Percentiles rank a stretch among this genome's conserved stretches.
phyloP scores from a whole-genome alignment of 1,140 invertebrate species.

The Aethina tumida region DNA sequence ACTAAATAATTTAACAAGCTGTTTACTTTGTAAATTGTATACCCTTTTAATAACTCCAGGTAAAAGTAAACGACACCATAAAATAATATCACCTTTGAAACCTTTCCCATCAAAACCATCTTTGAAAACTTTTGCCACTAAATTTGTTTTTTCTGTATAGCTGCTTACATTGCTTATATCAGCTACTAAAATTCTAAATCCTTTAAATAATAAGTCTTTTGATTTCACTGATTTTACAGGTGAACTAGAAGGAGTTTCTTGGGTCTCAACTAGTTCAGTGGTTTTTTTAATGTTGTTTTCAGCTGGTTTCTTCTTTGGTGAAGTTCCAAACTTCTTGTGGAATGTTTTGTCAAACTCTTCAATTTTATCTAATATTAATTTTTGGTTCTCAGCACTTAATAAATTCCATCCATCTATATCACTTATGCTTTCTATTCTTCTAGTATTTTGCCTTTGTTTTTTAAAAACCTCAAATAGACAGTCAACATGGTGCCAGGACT shows the following conservation, averaged over 20 bases:
- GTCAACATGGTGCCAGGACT: constrained; percentile 70
- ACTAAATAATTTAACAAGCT: constrained; percentile 81
- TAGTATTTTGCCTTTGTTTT: constrained; percentile 68
- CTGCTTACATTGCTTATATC: constrained; percentile 65
- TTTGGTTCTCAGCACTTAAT: constrained; percentile 56
- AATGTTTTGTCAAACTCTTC: constrained; percentile 46
- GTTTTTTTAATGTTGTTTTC: constrained; percentile 32
- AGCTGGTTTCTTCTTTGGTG: constrained; percentile 38
- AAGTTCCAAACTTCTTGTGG: constrained; percentile 37
- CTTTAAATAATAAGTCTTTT: constrained; percentile 44
- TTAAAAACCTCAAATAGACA: constrained; percentile 74
- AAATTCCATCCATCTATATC: constrained; percentile 70
- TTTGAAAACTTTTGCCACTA: constrained; percentile 58
- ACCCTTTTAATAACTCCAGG: constrained; percentile 73
- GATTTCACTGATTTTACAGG: neutral
- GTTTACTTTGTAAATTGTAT: constrained; percentile 89
- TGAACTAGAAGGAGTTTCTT: no score
- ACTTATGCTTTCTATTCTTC: constrained; percentile 66
- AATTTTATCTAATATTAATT: constrained; percentile 50
- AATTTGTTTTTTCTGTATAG: constrained; percentile 73
- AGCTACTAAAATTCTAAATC: constrained; percentile 69
- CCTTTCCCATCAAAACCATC: constrained; percentile 53
- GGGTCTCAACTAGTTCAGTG: constrained; percentile 4
- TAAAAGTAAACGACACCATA: constrained; percentile 80
- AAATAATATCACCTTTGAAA: constrained; percentile 65